Evolutionary conservation across 2,113 vertebrate genomes (phyloP).

Genomic region (Pedionomus torquatus): DNA sequence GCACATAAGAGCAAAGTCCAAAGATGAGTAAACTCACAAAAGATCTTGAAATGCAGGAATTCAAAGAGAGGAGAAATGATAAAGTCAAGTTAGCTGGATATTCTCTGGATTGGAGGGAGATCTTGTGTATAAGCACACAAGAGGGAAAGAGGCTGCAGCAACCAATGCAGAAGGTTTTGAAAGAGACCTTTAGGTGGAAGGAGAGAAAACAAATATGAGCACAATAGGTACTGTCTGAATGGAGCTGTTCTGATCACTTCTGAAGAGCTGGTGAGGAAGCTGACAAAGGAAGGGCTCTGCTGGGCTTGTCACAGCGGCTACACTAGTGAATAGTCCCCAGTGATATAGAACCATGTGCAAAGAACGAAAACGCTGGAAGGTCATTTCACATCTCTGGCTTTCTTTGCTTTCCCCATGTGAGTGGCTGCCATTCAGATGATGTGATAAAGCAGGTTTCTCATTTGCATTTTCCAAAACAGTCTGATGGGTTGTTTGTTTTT

Average conservation of each 20-base stretch:
- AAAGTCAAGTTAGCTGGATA: background rate
- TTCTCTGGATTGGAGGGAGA: background rate
- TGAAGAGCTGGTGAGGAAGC: background rate
- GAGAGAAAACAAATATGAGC: background rate
- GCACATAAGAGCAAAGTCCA: background rate
- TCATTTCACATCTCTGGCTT: background rate
- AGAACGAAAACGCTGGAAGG: background rate
- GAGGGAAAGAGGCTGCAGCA: background rate
- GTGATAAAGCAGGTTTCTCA: conserved; percentile 3
- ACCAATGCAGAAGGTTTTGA: background rate
- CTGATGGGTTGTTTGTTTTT: background rate
- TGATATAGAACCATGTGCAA: fast-evolving
- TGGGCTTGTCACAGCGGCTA: background rate
- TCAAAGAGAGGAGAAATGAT: background rate
- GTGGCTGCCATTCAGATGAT: background rate
- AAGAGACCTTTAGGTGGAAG: background rate
- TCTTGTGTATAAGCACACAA: background rate
- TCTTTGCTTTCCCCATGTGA: background rate
- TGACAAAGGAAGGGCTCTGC: background rate
- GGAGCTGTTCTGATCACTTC: background rate
- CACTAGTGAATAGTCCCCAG: fast-evolving
- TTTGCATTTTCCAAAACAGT: conserved; percentile 43
- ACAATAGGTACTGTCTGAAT: background rate
- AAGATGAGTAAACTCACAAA: background rate
- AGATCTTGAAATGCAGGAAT: background rate